Conservation (phyloP, 2,113 vertebrate species). For the Psittacula cyanocephala region DNA sequence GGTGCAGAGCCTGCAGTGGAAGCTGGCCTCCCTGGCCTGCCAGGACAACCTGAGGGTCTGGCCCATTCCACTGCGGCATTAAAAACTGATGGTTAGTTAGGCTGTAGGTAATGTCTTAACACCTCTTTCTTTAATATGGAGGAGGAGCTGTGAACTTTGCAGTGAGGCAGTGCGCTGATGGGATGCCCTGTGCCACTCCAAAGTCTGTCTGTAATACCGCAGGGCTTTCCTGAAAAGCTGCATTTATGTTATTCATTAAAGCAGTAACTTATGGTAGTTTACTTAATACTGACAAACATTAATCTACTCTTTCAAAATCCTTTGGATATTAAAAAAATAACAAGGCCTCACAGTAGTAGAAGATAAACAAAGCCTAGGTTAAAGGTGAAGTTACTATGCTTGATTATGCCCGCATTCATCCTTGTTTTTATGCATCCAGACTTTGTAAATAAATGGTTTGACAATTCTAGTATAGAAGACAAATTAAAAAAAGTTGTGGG, state of each 20-base stretch:
- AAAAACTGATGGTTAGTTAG: background rate
- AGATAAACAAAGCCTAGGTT: background rate
- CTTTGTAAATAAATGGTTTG: background rate
- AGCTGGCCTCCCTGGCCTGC: accelerated
- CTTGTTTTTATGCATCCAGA: background rate
- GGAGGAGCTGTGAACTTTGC: background rate
- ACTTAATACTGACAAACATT: background rate
- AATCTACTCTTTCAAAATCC: background rate
- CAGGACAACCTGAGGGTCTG: background rate
- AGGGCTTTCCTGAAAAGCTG: background rate
- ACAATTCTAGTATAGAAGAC: background rate
- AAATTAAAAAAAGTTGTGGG: no score
- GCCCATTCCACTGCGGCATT: background rate
- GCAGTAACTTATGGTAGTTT: background rate
- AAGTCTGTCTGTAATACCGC: background rate
- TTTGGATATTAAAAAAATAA: background rate
- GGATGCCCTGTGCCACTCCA: background rate
- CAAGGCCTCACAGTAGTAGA: background rate
- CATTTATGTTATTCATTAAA: background rate
- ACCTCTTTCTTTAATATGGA: background rate
- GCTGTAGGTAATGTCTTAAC: background rate
- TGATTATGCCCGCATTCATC: background rate
- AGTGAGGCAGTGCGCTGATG: background rate
- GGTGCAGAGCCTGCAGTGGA: accelerated
- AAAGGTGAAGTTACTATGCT: background rate